These are phyloP conservation scores for Chaetura pelagica DNA, from an alignment of 2,113 vertebrate genomes.

Conservation along the genomic window DNA sequence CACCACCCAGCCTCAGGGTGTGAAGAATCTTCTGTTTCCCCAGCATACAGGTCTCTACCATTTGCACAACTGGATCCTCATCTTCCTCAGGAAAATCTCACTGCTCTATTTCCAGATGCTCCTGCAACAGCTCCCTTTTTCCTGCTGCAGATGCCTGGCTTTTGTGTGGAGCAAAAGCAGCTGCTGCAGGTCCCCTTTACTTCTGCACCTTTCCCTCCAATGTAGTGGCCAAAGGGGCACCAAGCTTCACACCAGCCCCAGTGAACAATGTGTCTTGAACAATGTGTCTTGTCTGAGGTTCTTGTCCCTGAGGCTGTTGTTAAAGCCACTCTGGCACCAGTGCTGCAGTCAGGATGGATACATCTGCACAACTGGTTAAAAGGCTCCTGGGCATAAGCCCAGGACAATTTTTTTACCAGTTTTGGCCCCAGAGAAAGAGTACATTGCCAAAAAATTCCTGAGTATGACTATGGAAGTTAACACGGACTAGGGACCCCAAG, in stretches of 20 bases:
- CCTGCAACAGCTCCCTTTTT: neutral
- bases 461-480: neutral
- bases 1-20: neutral
- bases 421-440: neutral
- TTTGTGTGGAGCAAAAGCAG: fast-evolving
- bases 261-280: no score
- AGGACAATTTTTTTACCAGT: neutral
- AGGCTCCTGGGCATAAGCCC: neutral
- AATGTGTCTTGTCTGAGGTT: neutral
- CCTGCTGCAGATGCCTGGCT: neutral
- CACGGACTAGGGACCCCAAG: neutral
- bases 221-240: neutral
- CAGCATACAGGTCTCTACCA: neutral
- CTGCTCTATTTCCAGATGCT: neutral
- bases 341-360: neutral
- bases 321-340: neutral
- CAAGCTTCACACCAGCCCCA: neutral
- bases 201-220: neutral
- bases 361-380: neutral
- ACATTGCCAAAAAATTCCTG: neutral
- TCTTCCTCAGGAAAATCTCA: neutral
- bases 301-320: neutral
- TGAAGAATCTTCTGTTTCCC: neutral
- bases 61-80: neutral
- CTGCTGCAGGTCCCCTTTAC: neutral